A percentile compares a stretch with the other conserved stretches of the same genome.
Conservation (phyloP, 2,113 vertebrate species). For the Sitta europaea region DNA sequence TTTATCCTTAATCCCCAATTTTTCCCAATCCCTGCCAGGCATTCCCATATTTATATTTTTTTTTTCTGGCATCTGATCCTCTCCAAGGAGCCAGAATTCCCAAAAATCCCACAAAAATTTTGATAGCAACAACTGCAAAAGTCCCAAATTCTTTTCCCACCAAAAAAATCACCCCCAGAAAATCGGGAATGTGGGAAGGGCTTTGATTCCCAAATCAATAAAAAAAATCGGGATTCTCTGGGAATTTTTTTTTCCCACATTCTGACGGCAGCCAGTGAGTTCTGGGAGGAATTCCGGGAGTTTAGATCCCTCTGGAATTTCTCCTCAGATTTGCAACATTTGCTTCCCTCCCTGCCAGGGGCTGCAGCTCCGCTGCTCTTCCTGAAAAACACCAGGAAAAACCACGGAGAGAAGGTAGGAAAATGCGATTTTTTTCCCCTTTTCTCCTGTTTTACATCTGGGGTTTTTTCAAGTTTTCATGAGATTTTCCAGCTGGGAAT, state of each 20-base stretch:
- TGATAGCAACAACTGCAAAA: accelerated
- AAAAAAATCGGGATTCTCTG: background rate
- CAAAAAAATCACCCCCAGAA: too few species aligned
- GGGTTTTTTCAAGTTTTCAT: accelerated
- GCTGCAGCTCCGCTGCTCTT: background rate
- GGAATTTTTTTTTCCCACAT: background rate
- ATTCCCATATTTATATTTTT: background rate
- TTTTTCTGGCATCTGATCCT: background rate
- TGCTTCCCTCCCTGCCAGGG: background rate
- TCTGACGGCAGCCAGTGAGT: too few species aligned
- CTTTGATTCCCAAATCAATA: background rate
- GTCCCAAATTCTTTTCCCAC: background rate
- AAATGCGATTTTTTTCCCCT: accelerated
- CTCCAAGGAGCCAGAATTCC: background rate
- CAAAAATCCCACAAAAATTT: background rate
- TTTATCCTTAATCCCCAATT: too few species aligned
- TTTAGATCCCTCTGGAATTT: background rate
- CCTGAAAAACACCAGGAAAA: background rate
- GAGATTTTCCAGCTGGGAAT: background rate
- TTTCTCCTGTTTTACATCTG: background rate
- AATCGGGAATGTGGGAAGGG: background rate
- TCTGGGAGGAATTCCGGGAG: background rate
- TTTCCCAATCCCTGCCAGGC: background rate
- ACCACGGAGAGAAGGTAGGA: accelerated
- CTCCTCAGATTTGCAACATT: background rate